Evolutionary conservation across 2,113 vertebrate species (phyloP), one percentile per base, ranked within the genome.

Genomic region (Phoxinus phoxinus): DNA sequence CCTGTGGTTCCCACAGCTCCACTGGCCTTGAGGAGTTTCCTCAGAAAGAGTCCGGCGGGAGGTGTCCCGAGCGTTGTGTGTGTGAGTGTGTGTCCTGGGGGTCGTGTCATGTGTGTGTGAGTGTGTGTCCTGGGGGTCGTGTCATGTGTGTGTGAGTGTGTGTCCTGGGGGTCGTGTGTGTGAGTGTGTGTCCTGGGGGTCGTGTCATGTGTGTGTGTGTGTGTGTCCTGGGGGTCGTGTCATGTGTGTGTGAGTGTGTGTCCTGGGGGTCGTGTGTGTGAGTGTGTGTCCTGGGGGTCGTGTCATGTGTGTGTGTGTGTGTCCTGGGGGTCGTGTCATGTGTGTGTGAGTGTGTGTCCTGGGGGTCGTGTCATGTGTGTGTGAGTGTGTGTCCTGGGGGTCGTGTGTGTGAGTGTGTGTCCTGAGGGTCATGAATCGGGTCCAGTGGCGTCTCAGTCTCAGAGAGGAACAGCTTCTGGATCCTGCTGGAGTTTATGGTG

Each of bases 391-490:
- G 41, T 41, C 41, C 9, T 8, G 41, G 10, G 41, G 41, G 41
- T 41, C 41, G 8, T 41, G 37, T 41, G 7, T 41, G 37, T 41
- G 35, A 7, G 37, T 41, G 37, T 41, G 41, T 41, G 41, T 41
- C 41, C 41, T 41, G 41, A 41, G 41, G 8, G 41, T 41, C 41
- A 41, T 41, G 76, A 59, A 79, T 79, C 76, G 61, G 8, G 56
- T 41, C 56, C 53, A 79, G 53, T 32, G 51, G 23, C 58, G 32
- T 59, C 76, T 79, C 21, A 48, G n/a, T 63, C 44, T 13, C 58
- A 63, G 37, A 80, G 77, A 63, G n/a, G n/a, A 30, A 23, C 8
- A 12, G 10, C 58, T 53, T 81, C 78, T 81, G 78, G 2, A 80
- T n/a, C 37, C 78, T n/a, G 4, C 23, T 63, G 78, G 58, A 65